These are phyloP conservation scores for Percopsis omiscomaycus DNA, from an alignment of 2,797 vertebrate genomes.

Conservation along the genomic window DNA sequence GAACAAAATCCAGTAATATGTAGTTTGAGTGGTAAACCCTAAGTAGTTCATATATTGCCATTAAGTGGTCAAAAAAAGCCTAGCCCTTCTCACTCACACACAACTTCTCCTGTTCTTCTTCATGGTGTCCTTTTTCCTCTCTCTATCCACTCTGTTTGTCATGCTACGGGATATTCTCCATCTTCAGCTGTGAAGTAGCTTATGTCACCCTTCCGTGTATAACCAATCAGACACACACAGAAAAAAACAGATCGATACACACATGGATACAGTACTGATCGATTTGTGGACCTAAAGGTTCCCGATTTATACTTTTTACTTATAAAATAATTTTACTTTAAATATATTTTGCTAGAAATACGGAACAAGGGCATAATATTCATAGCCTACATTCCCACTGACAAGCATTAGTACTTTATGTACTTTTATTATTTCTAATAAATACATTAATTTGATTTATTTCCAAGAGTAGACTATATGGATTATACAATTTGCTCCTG, in stretches of 20 bases:
- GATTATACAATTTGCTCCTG: not conserved
- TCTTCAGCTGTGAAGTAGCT: not conserved
- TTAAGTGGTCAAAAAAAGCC: constrained; percentile 71
- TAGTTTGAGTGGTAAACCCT: constrained; percentile 73
- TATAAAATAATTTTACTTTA: too few species aligned
- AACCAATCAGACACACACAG: not conserved
- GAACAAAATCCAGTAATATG: constrained; percentile 69
- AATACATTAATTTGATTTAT: too few species aligned
- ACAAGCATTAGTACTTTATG: too few species aligned
- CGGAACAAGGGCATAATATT: too few species aligned
- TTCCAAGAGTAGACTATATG: not conserved
- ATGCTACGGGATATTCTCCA: constrained; percentile 15
- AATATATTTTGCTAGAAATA: too few species aligned
- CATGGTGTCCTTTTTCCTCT: constrained; percentile 37
- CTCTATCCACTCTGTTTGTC: constrained; percentile 31
- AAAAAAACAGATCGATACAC: constrained; percentile 6
- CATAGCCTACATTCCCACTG: too few species aligned
- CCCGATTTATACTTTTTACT: too few species aligned
- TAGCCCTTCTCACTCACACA: constrained; percentile 54
- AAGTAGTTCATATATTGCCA: constrained; percentile 76
- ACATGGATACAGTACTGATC: too few species aligned
- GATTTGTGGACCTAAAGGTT: too few species aligned
- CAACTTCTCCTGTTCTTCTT: constrained; percentile 44
- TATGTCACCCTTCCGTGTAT: constrained; percentile 27
- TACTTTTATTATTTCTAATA: too few species aligned